Base-by-base conservation (phyloP, 1,140 invertebrate genomes). In the Drosophila mojavensis region DNA sequence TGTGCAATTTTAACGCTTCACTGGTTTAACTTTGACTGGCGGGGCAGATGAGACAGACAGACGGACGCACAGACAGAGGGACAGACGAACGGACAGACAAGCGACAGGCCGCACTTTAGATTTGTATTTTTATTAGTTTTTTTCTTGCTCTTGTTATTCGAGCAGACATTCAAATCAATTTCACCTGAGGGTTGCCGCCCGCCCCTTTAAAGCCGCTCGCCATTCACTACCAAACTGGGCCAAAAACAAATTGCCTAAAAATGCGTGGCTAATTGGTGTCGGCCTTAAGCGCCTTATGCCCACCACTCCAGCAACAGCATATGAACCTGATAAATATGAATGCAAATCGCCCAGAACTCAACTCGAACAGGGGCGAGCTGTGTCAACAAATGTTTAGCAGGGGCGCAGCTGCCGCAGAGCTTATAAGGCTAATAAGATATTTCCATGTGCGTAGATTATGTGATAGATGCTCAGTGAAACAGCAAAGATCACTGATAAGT, bases 1-100 rank as follows among this genome's bases (percentile, higher is more conserved):
- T 78, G 71, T 48, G 82, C 83, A 91, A 91, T 91, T 91, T 91
- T 91, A 91, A 91, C 88, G 88, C 88, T 75, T 91, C 83, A 91
- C 65, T 91, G 78, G 78, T 47, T 86, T 91, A 89, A 80, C 78
- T 90, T 88, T 84, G 82, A 90, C 79, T 78, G 79, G 74, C 79
- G 90, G 79, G 4, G 10, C 54, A 48, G 58, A 59, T 28, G 55
- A 53, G 71, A 45, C 51, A 9, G 43, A 58, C 53, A 59, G 72
- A 63, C 41, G 30, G 56, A 62, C 68, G 66, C 58, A 11, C 26
- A n/a, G n/a, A n/a, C n/a, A n/a, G n/a, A n/a, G n/a, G n/a, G n/a
- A n/a, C n/a, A n/a, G n/a, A n/a, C n/a, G 54, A 63, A 60, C 30
- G 30, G 64, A 62, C 68, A 67, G 62, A 24, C 26, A 45, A 47